Conservation (phyloP, 2,888 invertebrate genomes). For the Pedicia rivosa region DNA sequence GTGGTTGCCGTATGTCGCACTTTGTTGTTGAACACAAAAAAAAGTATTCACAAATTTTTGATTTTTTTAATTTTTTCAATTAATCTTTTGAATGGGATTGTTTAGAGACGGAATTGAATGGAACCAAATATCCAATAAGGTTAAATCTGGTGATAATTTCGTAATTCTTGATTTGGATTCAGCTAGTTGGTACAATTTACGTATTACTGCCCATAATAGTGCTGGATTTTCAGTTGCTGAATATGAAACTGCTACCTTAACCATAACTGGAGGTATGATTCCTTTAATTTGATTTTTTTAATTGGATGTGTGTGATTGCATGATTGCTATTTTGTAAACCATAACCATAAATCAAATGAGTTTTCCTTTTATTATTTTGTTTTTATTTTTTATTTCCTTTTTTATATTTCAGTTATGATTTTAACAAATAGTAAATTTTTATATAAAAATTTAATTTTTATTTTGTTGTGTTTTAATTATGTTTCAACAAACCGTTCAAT, state of each 20-base stretch:
- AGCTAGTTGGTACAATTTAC: slow-evolving; percentile 83
- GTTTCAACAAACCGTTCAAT: too few relatives aligned
- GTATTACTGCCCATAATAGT: slow-evolving; percentile 87
- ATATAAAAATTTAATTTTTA: too few relatives aligned
- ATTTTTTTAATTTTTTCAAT: slow-evolving; percentile 13
- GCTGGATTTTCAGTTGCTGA: slow-evolving; percentile 91
- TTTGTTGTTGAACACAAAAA: slow-evolving; percentile 91
- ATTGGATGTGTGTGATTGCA: too few relatives aligned
- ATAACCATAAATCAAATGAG: too few relatives aligned
- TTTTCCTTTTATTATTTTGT: too few relatives aligned
- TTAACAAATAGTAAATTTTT: too few relatives aligned
- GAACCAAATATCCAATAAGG: slow-evolving; percentile 88
- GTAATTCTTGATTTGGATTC: slow-evolving; percentile 83
- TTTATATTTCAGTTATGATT: too few relatives aligned
- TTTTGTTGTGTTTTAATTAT: too few relatives aligned
- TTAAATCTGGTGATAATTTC: slow-evolving; percentile 80
- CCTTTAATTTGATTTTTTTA: slow-evolving; percentile 19
- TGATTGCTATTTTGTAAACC: too few relatives aligned
- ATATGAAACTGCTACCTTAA: slow-evolving; percentile 89
- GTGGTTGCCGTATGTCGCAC: slow-evolving; percentile 89
- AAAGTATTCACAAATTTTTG: too few relatives aligned
- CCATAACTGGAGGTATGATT: slow-evolving; percentile 77
- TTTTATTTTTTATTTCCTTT: too few relatives aligned
- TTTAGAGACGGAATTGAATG: slow-evolving; percentile 68
- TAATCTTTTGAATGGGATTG: slow-evolving; percentile 13